Percentiles rank a stretch among this genome's conserved stretches.
Conservation (phyloP, 2,888 invertebrate genomes). For the Agriopis marginaria region DNA sequence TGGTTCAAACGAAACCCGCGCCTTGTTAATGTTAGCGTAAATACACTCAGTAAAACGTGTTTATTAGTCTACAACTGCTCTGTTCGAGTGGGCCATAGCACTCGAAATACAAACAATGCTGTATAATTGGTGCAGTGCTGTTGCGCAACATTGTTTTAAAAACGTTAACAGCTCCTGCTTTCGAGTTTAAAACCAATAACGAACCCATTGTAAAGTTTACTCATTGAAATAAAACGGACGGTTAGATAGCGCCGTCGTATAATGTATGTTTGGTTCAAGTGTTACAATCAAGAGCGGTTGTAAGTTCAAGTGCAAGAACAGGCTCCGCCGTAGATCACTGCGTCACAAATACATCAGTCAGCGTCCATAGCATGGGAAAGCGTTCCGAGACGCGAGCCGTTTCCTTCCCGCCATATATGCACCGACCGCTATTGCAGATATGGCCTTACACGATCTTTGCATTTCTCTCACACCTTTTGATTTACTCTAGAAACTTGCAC, state of each 20-base stretch:
- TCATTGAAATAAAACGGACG: conserved; percentile 35
- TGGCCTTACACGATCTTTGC: conserved; percentile 50
- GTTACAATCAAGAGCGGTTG: conserved; percentile 53
- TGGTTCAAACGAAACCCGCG: conserved; percentile 71
- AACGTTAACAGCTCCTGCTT: conserved; percentile 50
- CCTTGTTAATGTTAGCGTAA: conserved; percentile 73
- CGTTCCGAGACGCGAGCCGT: conserved; percentile 60
- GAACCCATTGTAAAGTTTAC: conserved; percentile 47
- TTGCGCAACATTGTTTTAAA: conserved; percentile 62
- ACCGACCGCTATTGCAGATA: conserved; percentile 59
- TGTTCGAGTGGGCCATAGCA: conserved; percentile 61
- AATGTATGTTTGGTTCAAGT: conserved; percentile 38
- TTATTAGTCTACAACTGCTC: conserved; percentile 71
- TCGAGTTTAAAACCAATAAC: conserved; percentile 54
- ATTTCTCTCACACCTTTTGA: conserved; percentile 46
- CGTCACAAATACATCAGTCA: conserved; percentile 75
- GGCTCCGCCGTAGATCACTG: conserved; percentile 63
- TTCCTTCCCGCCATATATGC: conserved; percentile 80
- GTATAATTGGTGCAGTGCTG: conserved; percentile 68
- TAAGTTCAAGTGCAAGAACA: conserved; percentile 77
- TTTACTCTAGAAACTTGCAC: conserved; percentile 38
- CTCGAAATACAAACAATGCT: conserved; percentile 71
- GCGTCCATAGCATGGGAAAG: conserved; percentile 77
- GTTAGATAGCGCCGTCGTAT: conserved; percentile 38
- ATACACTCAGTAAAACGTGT: conserved; percentile 73